Evolutionary conservation across 2,797 vertebrate species (phyloP), one percentile per base, ranked within the genome.

Genomic region (Tamandua tetradactyla): DNA sequence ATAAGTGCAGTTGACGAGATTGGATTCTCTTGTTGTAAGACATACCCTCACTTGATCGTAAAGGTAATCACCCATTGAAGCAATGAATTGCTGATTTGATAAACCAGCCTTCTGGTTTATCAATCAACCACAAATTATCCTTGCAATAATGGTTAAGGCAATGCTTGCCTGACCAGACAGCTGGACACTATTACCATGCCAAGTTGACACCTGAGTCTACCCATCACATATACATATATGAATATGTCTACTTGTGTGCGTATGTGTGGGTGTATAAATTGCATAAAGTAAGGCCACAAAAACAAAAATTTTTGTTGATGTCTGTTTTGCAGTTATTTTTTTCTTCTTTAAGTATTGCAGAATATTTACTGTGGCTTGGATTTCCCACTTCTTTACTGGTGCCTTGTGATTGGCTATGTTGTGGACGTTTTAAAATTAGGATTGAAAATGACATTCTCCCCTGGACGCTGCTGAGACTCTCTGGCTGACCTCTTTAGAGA

Each of bases 331-430:
- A 11, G 2, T 68, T 35, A 2, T 84, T 64, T 40, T 14, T 40
- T 7, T 7, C 30, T 57, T 23, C 20, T 81, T 23, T 47, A 40
- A 52, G 44, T 44, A 57, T 17, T 6, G 7, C 15, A 82, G 32
- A 44, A n/a, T 25, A n/a, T 42, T 82, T 57, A 25, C 14, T n/a
- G 1, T 1, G 7, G 5, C 30, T 7, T 55, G 59, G 5, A 69
- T 32, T 59, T 66, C 5, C 42, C 23, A 5, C 5, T 32, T 44
- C 15, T 64, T 83, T 66, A 18, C 11, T 87, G 40, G 7, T 64
- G 2, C 8, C 17, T 32, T 44, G 0, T 32, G 13, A 59, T 10
- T 25, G 3, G 15, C 3, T 25, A 13, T 20, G 14, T 8, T 13
- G 30, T 20, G 18, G 12, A 44, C n/a, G n/a, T 42, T 44, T 55